phyloP scores from a whole-genome alignment of 2,888 invertebrate genomes.

The Ommatoiulus sabulosus region DNA sequence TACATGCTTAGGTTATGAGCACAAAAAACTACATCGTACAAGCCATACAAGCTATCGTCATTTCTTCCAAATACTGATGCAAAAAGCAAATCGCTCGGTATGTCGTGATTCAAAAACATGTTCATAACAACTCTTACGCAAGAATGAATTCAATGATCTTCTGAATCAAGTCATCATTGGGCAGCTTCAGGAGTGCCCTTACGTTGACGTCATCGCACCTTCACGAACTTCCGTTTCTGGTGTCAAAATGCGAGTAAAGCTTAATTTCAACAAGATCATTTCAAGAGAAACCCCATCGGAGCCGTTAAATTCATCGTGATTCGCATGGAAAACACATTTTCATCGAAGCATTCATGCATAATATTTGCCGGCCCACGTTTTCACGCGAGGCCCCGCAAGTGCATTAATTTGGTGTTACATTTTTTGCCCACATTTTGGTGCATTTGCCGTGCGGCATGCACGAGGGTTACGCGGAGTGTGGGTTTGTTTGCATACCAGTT shows the following conservation, averaged over 20 bases:
- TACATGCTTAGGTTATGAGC: no score
- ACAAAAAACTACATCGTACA: no score
- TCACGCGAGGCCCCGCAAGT: background rate
- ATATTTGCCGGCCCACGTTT: background rate
- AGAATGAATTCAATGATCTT: no score
- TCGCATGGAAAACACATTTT: background rate
- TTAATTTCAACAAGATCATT: background rate
- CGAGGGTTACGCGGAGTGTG: background rate
- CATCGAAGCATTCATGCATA: background rate
- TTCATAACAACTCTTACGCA: no score
- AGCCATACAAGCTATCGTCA: no score
- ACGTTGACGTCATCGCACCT: no score
- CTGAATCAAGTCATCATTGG: no score
- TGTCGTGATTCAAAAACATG: no score
- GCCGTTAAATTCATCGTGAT: background rate
- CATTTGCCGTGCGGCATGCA: background rate
- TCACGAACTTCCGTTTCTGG: no score
- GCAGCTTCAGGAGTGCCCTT: no score
- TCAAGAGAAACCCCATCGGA: background rate
- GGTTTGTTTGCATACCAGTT: conserved; percentile 4
- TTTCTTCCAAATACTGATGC: no score
- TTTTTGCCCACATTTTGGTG: background rate
- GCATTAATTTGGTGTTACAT: background rate
- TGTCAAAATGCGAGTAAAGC: background rate
- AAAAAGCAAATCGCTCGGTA: no score